Conservation (phyloP, 2,113 vertebrate species). For the Hystrix cristata region DNA sequence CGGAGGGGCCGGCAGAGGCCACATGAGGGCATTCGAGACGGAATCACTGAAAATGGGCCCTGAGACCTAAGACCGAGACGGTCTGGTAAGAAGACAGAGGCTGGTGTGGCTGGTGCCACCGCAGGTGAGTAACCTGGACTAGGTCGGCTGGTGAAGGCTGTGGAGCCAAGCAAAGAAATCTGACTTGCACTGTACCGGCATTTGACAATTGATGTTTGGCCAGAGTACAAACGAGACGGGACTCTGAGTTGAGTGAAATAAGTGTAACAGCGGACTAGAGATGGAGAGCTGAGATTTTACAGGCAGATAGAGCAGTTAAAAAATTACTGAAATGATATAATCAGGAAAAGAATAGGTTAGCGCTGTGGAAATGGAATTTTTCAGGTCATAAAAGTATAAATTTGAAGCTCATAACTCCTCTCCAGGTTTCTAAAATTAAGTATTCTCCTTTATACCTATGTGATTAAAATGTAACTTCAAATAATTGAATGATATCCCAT, state of each 20-base stretch:
- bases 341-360: background rate
- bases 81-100: background rate
- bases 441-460: background rate
- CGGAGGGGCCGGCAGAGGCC: background rate
- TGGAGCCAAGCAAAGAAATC: background rate
- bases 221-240: background rate
- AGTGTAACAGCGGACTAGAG: background rate
- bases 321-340: background rate
- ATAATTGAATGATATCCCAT: background rate
- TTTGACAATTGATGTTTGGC: background rate
- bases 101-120: rapidly evolving
- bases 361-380: conserved; percentile 38
- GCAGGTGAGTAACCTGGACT: background rate
- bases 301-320: background rate
- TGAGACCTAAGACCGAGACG: background rate
- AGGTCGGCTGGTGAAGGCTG: background rate
- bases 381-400: background rate
- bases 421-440: conserved; percentile 19
- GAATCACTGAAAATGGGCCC: background rate
- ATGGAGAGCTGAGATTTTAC: background rate
- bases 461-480: conserved; percentile 24
- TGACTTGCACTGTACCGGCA: background rate
- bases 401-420: background rate
- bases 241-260: conserved; percentile 14
- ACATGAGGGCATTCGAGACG: background rate